Evolutionary conservation across 2,797 vertebrate genomes (phyloP).

Genomic region (Labeo calbasu): DNA sequence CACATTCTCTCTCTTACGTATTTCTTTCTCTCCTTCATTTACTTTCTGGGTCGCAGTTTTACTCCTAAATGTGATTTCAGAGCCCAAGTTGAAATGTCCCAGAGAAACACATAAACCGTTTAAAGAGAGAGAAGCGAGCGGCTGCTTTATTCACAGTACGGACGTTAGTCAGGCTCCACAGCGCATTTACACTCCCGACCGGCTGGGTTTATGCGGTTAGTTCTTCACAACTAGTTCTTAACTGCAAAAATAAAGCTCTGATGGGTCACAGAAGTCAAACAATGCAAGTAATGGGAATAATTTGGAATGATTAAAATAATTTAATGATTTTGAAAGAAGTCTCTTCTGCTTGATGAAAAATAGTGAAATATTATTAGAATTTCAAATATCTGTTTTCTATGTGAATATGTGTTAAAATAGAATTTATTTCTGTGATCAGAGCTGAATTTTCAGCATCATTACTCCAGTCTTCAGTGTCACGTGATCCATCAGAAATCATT

Average conservation of each 20-base stretch:
- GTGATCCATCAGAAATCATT: too few relatives aligned
- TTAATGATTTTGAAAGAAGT: too few relatives aligned
- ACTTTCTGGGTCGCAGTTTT: conserved; percentile 35
- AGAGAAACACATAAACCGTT: conserved; percentile 48
- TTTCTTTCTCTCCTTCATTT: neutral
- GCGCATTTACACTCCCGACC: too few relatives aligned
- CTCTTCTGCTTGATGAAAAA: neutral
- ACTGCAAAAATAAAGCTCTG: neutral
- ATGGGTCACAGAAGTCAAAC: neutral
- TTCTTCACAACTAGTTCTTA: neutral
- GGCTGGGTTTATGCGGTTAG: neutral
- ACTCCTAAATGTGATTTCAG: conserved; percentile 51
- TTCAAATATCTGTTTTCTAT: neutral
- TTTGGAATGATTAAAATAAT: too few relatives aligned
- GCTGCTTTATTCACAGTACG: neutral
- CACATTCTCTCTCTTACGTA: neutral
- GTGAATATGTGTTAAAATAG: too few relatives aligned
- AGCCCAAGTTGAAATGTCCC: conserved; percentile 23
- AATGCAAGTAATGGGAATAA: too few relatives aligned
- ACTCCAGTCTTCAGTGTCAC: too few relatives aligned
- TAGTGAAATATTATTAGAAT: neutral
- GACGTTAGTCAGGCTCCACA: neutral
- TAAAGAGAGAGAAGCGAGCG: conserved; percentile 3
- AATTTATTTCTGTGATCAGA: too few relatives aligned
- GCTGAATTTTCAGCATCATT: too few relatives aligned